These are phyloP conservation scores for Urocyon cinereoargenteus DNA, from an alignment of 2,797 vertebrate species.

Conservation along the genomic window DNA sequence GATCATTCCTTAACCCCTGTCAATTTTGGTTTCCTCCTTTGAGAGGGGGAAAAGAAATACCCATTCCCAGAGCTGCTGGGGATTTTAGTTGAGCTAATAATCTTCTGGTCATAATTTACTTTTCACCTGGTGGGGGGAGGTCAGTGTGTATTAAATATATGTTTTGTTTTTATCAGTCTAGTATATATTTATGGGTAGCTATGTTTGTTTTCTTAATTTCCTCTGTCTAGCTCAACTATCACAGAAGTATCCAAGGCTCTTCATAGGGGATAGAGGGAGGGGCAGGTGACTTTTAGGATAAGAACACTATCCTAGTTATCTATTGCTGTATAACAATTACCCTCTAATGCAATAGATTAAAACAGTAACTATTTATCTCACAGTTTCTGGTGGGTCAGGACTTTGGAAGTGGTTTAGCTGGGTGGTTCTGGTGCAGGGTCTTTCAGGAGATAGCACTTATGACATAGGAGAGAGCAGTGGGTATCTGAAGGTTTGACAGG, in stretches of 20 bases:
- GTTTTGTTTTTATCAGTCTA: conserved; percentile 2
- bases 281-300: neutral
- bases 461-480: neutral
- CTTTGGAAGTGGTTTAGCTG: neutral
- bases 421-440: neutral
- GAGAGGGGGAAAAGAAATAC: neutral
- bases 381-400: neutral
- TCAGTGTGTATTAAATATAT: neutral
- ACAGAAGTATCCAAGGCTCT: neutral
- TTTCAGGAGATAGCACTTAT: neutral
- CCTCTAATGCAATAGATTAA: neutral
- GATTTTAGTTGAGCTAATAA: neutral
- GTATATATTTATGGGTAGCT: neutral
- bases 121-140: neutral
- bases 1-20: neutral
- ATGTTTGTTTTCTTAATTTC: neutral
- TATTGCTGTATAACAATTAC: neutral
- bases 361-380: neutral
- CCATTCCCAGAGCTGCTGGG: neutral
- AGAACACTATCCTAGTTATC: neutral
- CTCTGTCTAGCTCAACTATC: neutral
- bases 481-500: neutral
- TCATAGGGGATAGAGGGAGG: neutral
- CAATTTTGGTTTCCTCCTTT: neutral
- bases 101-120: neutral